Evolutionary conservation across 1,140 invertebrate genomes (phyloP).

Genomic region (Lasaia peninsularis): DNA sequence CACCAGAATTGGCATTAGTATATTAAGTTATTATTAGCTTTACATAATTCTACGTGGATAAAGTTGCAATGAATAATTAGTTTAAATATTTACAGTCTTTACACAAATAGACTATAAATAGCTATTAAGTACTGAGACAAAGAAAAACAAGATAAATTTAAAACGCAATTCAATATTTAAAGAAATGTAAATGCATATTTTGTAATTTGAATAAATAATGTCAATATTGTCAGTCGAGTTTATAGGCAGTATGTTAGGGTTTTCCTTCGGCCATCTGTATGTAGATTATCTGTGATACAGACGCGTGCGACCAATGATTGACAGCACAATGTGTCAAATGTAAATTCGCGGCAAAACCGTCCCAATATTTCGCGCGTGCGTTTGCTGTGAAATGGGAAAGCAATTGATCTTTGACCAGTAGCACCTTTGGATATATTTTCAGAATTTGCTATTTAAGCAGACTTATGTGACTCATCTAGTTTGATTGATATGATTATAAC

Average conservation of each 20-base stretch:
- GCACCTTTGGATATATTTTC: neutral
- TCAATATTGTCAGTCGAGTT: slow-evolving; percentile 36
- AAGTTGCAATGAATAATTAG: neutral
- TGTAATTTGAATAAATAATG: slow-evolving; percentile 33
- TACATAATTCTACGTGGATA: neutral
- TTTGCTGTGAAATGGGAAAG: slow-evolving; percentile 19
- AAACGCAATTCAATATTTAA: slow-evolving; percentile 6
- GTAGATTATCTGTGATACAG: slow-evolving; percentile 46
- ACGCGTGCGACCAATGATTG: slow-evolving; percentile 48
- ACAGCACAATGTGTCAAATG: slow-evolving; percentile 56
- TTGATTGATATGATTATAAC: no score
- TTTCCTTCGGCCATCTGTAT: slow-evolving; percentile 46
- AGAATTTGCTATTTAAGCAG: no score
- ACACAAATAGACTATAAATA: neutral
- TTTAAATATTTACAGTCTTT: neutral
- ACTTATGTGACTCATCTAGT: no score
- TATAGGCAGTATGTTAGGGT: slow-evolving; percentile 39
- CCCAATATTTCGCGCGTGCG: slow-evolving; percentile 16
- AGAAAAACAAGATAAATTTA: slow-evolving; percentile 9
- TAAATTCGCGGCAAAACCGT: slow-evolving; percentile 32
- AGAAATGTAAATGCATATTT: slow-evolving; percentile 19
- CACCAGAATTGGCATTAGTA: no score
- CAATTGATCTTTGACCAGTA: slow-evolving; percentile 16
- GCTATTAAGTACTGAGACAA: neutral
- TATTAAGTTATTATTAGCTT: no score